Evolutionary conservation across 1,140 invertebrate genomes (phyloP).

Genomic region (Agrypnia vestita): DNA sequence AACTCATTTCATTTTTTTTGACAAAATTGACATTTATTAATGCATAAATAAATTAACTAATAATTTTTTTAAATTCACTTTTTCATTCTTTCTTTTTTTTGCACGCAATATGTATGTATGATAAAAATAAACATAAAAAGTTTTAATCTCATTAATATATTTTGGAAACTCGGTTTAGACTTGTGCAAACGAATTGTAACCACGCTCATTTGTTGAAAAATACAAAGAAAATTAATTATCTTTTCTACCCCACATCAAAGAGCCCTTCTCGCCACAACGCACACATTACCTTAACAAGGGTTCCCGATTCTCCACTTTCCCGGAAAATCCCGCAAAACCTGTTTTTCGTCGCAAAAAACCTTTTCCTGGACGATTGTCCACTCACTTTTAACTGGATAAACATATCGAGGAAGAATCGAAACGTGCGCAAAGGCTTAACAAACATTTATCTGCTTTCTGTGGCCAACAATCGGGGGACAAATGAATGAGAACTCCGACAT

Average conservation of each 20-base stretch:
- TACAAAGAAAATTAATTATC: conserved; percentile 41
- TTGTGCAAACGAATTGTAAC: too few relatives aligned
- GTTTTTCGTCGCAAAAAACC: too few relatives aligned
- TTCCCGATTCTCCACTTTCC: not conserved
- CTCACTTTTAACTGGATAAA: conserved; percentile 18
- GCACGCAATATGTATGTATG: too few relatives aligned
- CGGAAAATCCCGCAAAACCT: conserved; percentile 23
- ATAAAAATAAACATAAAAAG: too few relatives aligned
- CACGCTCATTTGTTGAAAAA: not conserved
- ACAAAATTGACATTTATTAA: too few relatives aligned
- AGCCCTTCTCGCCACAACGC: conserved; percentile 1
- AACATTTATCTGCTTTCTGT: conserved; percentile 32
- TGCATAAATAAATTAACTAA: too few relatives aligned
- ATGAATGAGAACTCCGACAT: conserved; percentile 11
- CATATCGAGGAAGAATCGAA: conserved; percentile 29
- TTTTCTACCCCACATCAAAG: conserved; percentile 9
- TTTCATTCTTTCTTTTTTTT: too few relatives aligned
- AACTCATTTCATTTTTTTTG: too few relatives aligned
- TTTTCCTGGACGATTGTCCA: conserved; percentile 20
- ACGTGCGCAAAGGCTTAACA: not conserved
- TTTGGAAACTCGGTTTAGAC: too few relatives aligned
- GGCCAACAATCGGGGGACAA: conserved; percentile 4
- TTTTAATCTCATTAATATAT: too few relatives aligned
- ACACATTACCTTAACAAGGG: conserved; percentile 36
- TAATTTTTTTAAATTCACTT: too few relatives aligned